Evolutionary conservation across 2,888 invertebrate genomes (phyloP), one percentile per base, ranked within the genome.

Genomic region (Lasioglossum figueresi): DNA sequence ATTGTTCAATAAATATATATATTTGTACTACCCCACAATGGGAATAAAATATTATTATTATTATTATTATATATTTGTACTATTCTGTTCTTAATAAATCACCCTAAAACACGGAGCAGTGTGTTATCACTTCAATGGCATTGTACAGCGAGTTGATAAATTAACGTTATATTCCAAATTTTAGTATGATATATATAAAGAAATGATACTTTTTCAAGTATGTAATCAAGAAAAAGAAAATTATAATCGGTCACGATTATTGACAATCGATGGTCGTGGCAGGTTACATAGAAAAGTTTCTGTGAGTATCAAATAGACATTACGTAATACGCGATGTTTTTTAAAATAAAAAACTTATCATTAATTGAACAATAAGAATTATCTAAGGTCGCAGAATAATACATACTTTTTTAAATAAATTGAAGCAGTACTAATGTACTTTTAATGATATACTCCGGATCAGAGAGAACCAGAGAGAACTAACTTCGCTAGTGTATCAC

Each of bases 331-430:
- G 37, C 1, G 19, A 76, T 76, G 31, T 34, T 59, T 31, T 59
- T 40, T 76, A 14, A 31, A 48, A 48, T 34, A 37, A 27, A 37
- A 27, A 40, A n/a, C 34, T 59, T 14, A 12, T 31, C 14, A 48
- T 14, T 59, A 5, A 59, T 34, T 56, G 48, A 79, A 45, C 16
- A 45, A 12, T 48, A 79, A 31, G 14, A 40, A 27, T 14, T 56
- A 14, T 27, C 2, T 8, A 27, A 40, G 10, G 2, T 40, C 1
- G 19, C 31, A 31, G 71, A 66, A 43, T 12, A 4, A 23, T 52
- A 79, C 76, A 76, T 79, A 84, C 79, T 79, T 84, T 79, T 59
- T 6, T 19, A 34, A 59, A 37, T 27, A 3, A 83, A 68, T 45
- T 40, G 40, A 27, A 59, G 31, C 14, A 52, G 6, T 66, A 52